A percentile compares a stretch with the other conserved stretches of the same genome.
Conservation (phyloP, 2,797 vertebrate species). For the Ispidina lecontei region DNA sequence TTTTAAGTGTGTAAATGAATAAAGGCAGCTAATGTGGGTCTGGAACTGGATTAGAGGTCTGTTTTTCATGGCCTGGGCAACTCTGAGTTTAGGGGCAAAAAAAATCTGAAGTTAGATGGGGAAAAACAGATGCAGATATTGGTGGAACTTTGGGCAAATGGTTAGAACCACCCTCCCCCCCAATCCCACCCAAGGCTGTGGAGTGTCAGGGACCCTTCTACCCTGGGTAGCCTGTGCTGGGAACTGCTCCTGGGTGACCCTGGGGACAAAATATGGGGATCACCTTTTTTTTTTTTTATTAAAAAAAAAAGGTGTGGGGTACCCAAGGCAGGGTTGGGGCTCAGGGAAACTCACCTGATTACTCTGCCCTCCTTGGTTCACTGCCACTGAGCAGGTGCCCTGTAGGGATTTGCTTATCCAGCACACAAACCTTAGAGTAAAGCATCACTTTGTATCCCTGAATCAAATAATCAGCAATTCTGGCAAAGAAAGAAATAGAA, state of each 20-base stretch:
- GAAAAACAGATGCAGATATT: fast-evolving
- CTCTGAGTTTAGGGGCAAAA: background rate
- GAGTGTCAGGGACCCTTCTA: background rate
- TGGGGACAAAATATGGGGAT: fast-evolving
- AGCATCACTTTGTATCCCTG: background rate
- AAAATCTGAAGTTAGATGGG: background rate
- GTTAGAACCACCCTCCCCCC: background rate
- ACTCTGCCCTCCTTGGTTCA: background rate
- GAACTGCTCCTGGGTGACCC: background rate
- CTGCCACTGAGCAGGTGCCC: fast-evolving
- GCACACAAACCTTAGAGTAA: too few species aligned
- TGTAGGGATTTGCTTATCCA: fast-evolving
- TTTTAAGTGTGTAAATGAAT: background rate
- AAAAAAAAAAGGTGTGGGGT: background rate
- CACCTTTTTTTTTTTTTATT: background rate
- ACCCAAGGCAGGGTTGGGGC: background rate
- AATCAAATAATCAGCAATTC: fast-evolving
- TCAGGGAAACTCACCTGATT: background rate
- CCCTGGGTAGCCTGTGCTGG: background rate
- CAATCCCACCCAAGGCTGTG: background rate
- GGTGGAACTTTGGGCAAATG: fast-evolving
- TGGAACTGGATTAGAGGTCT: background rate
- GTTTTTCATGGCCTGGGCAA: background rate
- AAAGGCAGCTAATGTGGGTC: fast-evolving
- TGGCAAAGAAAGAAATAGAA: background rate